A percentile compares a stretch with the other conserved stretches of the same genome.
phyloP scores from a whole-genome alignment of 2,888 invertebrate genomes.

The Drosophila pegasa region DNA sequence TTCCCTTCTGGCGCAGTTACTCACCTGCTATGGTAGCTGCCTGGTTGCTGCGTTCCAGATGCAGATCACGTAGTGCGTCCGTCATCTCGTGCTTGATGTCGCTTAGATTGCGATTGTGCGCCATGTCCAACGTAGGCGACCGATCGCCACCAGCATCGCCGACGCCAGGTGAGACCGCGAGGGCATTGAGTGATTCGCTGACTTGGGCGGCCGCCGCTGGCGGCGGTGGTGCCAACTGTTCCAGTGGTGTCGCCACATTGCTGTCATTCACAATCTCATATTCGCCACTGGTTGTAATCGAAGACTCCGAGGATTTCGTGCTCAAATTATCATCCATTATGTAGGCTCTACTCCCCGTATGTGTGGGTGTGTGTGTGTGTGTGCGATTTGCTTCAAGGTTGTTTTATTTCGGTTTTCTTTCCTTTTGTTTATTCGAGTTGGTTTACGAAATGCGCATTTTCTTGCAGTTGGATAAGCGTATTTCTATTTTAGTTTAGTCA shows the following conservation, averaged over 20 bases:
- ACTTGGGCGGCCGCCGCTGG: conserved; percentile 36
- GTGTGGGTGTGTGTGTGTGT: conserved; percentile 21
- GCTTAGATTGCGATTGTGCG: conserved; percentile 88
- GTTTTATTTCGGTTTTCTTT: conserved; percentile 38
- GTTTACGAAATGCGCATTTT: conserved; percentile 67
- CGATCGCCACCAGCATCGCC: conserved; percentile 73
- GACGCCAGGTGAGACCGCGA: conserved; percentile 47
- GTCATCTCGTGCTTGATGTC: conserved; percentile 88
- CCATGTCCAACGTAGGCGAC: conserved; percentile 87
- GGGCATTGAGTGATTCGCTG: conserved; percentile 49
- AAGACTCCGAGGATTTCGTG: conserved; percentile 89
- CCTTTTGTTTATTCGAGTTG: conserved; percentile 22
- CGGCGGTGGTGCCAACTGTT: conserved; percentile 51
- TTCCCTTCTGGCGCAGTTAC: conserved; percentile 27
- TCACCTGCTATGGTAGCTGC: conserved; percentile 42
- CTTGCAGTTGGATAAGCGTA: conserved; percentile 29
- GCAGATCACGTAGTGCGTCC: conserved; percentile 86
- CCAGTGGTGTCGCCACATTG: conserved; percentile 82
- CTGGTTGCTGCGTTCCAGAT: conserved; percentile 59
- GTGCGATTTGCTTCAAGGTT: conserved; percentile 56
- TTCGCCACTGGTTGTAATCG: conserved; percentile 89
- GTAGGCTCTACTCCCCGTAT: conserved; percentile 11
- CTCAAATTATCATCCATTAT: conserved; percentile 88
- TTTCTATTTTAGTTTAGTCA: conserved; percentile 46
- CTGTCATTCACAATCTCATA: conserved; percentile 88